Conservation (phyloP, 2,113 vertebrate genomes). For the Lethenteron camtschaticum region DNA sequence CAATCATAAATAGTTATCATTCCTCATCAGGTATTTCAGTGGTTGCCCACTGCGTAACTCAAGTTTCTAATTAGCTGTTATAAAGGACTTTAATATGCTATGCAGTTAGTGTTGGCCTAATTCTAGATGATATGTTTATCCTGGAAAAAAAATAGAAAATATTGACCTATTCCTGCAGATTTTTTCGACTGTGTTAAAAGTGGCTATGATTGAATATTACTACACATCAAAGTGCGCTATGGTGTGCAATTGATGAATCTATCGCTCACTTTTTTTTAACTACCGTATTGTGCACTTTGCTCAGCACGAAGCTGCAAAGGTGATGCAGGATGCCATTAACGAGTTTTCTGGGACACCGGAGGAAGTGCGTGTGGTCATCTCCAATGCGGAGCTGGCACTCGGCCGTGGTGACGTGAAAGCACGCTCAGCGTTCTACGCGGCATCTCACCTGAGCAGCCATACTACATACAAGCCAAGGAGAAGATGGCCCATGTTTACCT, state of each 20-base stretch:
- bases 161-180: no score
- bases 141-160: no score
- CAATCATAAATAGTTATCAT: neutral
- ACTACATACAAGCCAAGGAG: slow-evolving; percentile 70
- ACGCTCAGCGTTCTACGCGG: slow-evolving; percentile 67
- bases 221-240: neutral
- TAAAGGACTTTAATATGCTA: no score
- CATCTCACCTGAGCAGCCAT: slow-evolving; percentile 58
- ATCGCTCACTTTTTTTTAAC: no score
- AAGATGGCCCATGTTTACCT: slow-evolving; percentile 91
- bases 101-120: no score
- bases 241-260: neutral
- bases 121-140: no score
- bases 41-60: no score
- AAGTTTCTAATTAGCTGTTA: no score
- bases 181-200: no score
- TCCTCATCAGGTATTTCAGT: no score
- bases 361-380: slow-evolving; percentile 61
- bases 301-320: slow-evolving; percentile 79
- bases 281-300: neutral
- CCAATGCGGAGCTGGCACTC: slow-evolving; percentile 64
- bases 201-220: no score
- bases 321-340: slow-evolving; percentile 82
- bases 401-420: slow-evolving; percentile 54
- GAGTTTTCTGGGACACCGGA: slow-evolving; percentile 79